phyloP scores from a whole-genome alignment of 2,113 vertebrate genomes.

The Lophura nycthemera region DNA sequence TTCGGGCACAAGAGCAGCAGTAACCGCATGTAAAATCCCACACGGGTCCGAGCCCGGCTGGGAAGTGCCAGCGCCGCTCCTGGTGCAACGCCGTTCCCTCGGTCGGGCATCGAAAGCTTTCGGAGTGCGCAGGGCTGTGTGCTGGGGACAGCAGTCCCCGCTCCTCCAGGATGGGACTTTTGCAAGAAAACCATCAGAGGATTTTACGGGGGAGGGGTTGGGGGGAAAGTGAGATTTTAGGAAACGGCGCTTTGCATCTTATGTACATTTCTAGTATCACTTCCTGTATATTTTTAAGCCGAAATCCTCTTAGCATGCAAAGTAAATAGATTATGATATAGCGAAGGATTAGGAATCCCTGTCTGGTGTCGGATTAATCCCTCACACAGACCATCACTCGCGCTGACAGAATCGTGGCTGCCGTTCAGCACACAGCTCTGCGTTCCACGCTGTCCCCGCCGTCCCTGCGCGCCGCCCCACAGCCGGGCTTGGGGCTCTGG shows the following conservation, averaged over 20 bases:
- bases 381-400: constrained; percentile 88
- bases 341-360: constrained; percentile 91
- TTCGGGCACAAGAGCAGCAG: not conserved
- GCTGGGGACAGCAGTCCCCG: not conserved
- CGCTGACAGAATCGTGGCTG: constrained; percentile 90
- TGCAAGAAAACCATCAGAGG: constrained; percentile 43
- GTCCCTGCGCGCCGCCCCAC: too few relatives aligned
- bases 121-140: too few relatives aligned
- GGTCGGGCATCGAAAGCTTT: too few relatives aligned
- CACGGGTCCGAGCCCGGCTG: not conserved
- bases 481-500: too few relatives aligned
- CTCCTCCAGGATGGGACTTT: not conserved
- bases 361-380: constrained; percentile 95
- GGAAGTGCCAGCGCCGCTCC: not conserved
- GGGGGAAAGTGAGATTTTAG: constrained; percentile 35
- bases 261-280: constrained; percentile 86
- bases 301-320: constrained; percentile 96
- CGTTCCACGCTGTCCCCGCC: too few relatives aligned
- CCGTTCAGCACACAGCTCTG: constrained; percentile 77
- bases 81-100: too few relatives aligned
- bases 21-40: not conserved
- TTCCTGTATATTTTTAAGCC: constrained; percentile 90
- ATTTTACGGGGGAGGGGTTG: not conserved
- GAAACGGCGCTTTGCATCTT: constrained; percentile 80
- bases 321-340: constrained; percentile 97